A percentile compares a stretch with the other conserved stretches of the same genome.
phyloP scores from a whole-genome alignment of 2,797 vertebrate genomes.

The Anisognathus igniventris region DNA sequence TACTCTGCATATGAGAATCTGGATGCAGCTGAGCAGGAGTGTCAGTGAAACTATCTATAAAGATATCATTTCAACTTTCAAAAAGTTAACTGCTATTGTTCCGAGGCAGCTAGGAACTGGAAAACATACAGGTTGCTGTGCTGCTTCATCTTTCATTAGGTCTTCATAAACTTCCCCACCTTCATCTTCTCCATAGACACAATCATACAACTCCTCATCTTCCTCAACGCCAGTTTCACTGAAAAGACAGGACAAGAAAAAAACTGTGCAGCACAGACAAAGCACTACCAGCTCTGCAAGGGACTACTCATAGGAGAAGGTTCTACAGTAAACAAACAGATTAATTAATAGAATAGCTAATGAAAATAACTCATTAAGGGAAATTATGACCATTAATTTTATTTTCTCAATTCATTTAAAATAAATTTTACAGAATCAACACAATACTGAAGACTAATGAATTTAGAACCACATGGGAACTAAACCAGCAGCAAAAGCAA shows the following conservation, averaged over 20 bases:
- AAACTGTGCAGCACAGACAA: neutral
- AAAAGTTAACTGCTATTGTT: neutral
- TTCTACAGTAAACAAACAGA: neutral
- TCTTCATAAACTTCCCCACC: slow-evolving; percentile 97
- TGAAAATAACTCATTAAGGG: neutral
- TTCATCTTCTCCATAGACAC: slow-evolving; percentile 94
- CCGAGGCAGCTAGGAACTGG: neutral
- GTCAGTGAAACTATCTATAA: neutral
- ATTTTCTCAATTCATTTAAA: neutral
- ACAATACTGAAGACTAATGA: neutral
- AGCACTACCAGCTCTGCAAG: neutral
- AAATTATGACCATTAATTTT: neutral
- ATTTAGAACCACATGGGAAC: neutral
- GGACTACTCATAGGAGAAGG: neutral
- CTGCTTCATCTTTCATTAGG: slow-evolving; percentile 91
- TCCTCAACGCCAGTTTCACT: slow-evolving; percentile 90
- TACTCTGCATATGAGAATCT: rapidly evolving
- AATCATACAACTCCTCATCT: slow-evolving; percentile 94
- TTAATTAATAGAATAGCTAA: neutral
- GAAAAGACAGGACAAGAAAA: slow-evolving; percentile 8
- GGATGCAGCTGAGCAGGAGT: rapidly evolving
- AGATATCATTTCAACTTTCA: neutral
- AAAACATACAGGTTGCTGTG: slow-evolving; percentile 81
- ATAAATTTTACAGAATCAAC: neutral
- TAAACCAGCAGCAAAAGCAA: neutral